Evolutionary conservation across 1,140 invertebrate species (phyloP).

Genomic region (Stratiolaelaps scimitus): DNA sequence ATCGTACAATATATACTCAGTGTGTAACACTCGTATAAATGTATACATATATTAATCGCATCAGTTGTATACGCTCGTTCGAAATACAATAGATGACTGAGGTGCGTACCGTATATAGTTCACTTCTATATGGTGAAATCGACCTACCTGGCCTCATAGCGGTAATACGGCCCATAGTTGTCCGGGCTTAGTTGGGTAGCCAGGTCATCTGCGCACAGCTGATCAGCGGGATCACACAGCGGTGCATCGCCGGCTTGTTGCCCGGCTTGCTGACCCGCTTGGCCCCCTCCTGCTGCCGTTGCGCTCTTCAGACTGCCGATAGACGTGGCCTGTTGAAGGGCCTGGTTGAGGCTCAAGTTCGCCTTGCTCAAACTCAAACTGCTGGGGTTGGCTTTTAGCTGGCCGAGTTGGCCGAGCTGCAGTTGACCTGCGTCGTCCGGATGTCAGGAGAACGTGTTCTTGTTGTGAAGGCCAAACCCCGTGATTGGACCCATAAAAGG

Average conservation of each 20-base stretch:
- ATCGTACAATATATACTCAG: no score
- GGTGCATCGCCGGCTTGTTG: slow-evolving; percentile 12
- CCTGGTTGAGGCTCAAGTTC: slow-evolving; percentile 7
- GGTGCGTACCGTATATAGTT: no score
- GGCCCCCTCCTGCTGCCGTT: background rate
- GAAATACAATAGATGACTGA: no score
- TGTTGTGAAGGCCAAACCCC: slow-evolving; percentile 28
- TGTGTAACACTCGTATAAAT: no score
- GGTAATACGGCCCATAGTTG: slow-evolving; percentile 25
- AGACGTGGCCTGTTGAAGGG: slow-evolving; percentile 23
- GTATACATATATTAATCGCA: no score
- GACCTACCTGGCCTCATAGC: slow-evolving; percentile 27
- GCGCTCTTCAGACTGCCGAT: slow-evolving; percentile 20
- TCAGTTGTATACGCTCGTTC: no score
- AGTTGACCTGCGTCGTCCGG: slow-evolving; percentile 20
- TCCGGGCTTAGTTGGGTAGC: slow-evolving; percentile 20
- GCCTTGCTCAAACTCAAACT: slow-evolving; percentile 20
- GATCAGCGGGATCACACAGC: slow-evolving; percentile 15
- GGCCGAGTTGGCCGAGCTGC: slow-evolving; percentile 9
- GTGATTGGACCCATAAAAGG: slow-evolving; percentile 27
- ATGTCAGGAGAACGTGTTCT: slow-evolving; percentile 29
- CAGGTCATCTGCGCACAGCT: slow-evolving; percentile 18
- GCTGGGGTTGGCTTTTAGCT: slow-evolving; percentile 21
- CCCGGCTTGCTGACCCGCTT: background rate
- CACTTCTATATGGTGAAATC: no score